phyloP scores from a whole-genome alignment of 1,140 invertebrate species.

The Drosophila grimshawi region DNA sequence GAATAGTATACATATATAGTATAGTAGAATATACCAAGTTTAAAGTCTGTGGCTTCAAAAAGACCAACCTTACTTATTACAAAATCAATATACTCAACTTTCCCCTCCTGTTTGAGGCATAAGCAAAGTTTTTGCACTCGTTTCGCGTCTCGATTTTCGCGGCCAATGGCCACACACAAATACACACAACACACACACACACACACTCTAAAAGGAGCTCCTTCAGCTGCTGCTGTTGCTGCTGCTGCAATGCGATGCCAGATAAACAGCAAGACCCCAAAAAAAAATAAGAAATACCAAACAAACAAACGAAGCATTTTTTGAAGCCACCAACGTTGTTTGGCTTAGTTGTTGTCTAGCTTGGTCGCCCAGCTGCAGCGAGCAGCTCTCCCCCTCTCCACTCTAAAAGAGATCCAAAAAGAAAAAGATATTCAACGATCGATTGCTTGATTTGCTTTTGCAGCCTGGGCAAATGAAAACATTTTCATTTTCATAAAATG shows the following conservation, averaged over 20 bases:
- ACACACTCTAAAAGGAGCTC: constrained; percentile 4
- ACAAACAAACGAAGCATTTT: constrained; percentile 29
- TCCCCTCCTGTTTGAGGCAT: neutral
- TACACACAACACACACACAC: constrained; percentile 41
- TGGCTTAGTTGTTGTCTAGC: neutral
- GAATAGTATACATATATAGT: too few relatives aligned
- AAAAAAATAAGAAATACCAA: constrained; percentile 14
- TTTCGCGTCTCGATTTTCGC: constrained; percentile 67
- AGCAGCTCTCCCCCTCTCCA: neutral
- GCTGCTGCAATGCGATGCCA: constrained; percentile 40
- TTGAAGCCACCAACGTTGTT: constrained; percentile 42
- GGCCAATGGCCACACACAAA: constrained; percentile 48
- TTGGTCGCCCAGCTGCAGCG: constrained; percentile 24
- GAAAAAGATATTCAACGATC: constrained; percentile 36
- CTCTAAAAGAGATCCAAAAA: neutral
- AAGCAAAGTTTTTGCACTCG: constrained; percentile 64
- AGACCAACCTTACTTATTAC: too few relatives aligned
- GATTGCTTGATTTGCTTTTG: constrained; percentile 34
- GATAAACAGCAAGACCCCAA: constrained; percentile 31
- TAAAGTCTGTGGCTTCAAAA: neutral
- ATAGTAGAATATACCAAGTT: neutral
- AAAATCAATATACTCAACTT: neutral
- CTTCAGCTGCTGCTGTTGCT: neutral
- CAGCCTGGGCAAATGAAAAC: constrained; percentile 64
- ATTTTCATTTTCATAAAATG: constrained; percentile 80